These are phyloP conservation scores for Synchiropus splendidus DNA, from an alignment of 2,113 vertebrate species.

Conservation along the genomic window DNA sequence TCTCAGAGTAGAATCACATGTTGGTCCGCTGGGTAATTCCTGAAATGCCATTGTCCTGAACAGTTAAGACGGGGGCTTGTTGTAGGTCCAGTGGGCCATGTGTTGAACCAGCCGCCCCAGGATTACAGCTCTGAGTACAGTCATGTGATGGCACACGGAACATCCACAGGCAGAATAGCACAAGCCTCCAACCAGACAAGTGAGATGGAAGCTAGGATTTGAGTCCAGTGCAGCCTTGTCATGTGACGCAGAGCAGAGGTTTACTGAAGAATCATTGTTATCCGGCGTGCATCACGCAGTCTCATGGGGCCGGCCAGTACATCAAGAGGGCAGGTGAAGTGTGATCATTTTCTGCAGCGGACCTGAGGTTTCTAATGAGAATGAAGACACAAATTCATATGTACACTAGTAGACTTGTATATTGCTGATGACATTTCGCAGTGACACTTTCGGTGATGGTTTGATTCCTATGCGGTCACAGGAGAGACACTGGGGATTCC, in stretches of 20 bases:
- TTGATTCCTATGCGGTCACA: no score
- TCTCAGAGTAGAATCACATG: slow-evolving; percentile 62
- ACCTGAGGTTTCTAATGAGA: no score
- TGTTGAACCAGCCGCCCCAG: slow-evolving; percentile 20
- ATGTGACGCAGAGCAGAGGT: no score
- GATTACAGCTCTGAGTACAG: slow-evolving; percentile 41
- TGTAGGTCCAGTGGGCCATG: slow-evolving; percentile 39
- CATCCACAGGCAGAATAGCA: slow-evolving; percentile 5
- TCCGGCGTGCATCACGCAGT: no score
- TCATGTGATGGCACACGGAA: slow-evolving; percentile 46
- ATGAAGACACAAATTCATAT: no score
- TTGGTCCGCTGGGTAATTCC: slow-evolving; percentile 59
- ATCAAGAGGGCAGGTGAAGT: no score
- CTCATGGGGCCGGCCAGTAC: no score
- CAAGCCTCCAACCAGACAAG: slow-evolving; percentile 3
- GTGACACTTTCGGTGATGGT: no score
- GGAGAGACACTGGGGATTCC: slow-evolving; percentile 88
- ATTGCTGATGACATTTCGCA: no score
- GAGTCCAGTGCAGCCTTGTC: slow-evolving; percentile 12
- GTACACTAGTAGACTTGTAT: no score
- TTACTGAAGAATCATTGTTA: no score
- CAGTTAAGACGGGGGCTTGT: slow-evolving; percentile 21
- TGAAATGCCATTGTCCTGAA: slow-evolving; percentile 53
- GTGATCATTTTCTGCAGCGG: no score
- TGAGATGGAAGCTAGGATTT: slow-evolving; percentile 20